Conservation (phyloP, 2,113 vertebrate species). For the Miniopterus natalensis region DNA sequence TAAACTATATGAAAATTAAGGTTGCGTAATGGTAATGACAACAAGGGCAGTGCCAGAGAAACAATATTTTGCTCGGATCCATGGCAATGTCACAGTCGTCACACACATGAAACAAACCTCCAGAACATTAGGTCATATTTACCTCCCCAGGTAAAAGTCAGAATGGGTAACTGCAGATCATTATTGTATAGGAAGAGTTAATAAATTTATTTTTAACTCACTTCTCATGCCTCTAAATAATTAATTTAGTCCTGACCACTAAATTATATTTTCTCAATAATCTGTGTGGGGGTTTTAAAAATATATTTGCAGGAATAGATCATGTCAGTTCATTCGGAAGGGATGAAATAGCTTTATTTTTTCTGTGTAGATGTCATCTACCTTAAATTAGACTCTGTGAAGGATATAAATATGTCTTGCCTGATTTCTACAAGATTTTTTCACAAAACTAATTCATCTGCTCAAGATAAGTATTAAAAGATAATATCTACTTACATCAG, state of each 20-base stretch:
- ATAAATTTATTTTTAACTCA: constrained; percentile 51
- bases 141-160: constrained; percentile 71
- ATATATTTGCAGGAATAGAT: constrained; percentile 52
- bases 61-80: constrained; percentile 80
- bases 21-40: constrained; percentile 69
- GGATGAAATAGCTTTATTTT: constrained; percentile 63
- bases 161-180: background rate
- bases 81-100: constrained; percentile 74
- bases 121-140: constrained; percentile 68
- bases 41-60: constrained; percentile 39
- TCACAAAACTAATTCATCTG: constrained; percentile 55
- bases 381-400: constrained; percentile 55
- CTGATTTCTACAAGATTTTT: constrained; percentile 50
- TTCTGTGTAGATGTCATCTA: constrained; percentile 25
- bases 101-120: constrained; percentile 45
- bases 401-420: constrained; percentile 56
- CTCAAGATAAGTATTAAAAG: constrained; percentile 74
- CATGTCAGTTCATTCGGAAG: constrained; percentile 48
- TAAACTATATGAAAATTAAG: constrained; percentile 57
- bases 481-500: constrained; percentile 44
- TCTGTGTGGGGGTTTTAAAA: background rate
- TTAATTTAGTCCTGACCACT: constrained; percentile 14
- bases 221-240: constrained; percentile 56
- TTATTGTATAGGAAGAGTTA: background rate
- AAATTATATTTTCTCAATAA: constrained; percentile 59